phyloP scores from a whole-genome alignment of 2,797 vertebrate genomes.

The Alosa sapidissima region DNA sequence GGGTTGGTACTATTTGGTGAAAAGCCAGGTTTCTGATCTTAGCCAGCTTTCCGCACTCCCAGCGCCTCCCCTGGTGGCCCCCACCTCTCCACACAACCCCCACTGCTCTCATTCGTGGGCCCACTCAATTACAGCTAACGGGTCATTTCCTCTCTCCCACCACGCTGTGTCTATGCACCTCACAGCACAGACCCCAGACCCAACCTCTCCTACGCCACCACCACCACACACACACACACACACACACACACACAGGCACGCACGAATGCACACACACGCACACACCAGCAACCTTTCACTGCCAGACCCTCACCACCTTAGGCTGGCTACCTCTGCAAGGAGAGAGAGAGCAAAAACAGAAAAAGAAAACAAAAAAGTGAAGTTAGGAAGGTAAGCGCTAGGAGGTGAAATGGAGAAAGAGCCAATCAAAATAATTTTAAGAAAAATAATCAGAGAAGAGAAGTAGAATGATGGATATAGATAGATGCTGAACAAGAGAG shows the following conservation, averaged over 20 bases:
- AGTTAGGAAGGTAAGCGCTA: not conserved
- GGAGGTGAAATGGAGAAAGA: not conserved
- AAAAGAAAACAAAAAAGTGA: not conserved
- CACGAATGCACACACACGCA: slow-evolving; percentile 58
- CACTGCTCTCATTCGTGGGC: slow-evolving; percentile 32
- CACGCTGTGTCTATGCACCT: not conserved
- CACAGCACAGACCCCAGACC: slow-evolving; percentile 1
- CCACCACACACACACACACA: slow-evolving; percentile 33
- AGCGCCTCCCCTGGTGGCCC: slow-evolving; percentile 11
- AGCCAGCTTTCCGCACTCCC: slow-evolving; percentile 21
- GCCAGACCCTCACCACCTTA: not conserved
- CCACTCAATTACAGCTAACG: slow-evolving; percentile 46
- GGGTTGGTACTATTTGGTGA: slow-evolving; percentile 19
- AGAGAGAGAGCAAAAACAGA: not conserved
- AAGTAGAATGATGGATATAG: not conserved
- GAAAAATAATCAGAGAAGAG: not conserved
- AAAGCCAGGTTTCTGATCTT: slow-evolving; percentile 17
- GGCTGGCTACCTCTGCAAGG: not conserved
- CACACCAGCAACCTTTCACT: slow-evolving; percentile 37
- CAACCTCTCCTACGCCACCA: slow-evolving; percentile 55
- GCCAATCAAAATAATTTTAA: not conserved
- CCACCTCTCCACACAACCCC: slow-evolving; percentile 39
- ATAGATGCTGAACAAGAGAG: not conserved
- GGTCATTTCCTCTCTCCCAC: slow-evolving; percentile 41
- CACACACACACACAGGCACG: not conserved